These are phyloP conservation scores for Gambusia affinis DNA, from an alignment of 2,113 vertebrate species.

Conservation along the genomic window DNA sequence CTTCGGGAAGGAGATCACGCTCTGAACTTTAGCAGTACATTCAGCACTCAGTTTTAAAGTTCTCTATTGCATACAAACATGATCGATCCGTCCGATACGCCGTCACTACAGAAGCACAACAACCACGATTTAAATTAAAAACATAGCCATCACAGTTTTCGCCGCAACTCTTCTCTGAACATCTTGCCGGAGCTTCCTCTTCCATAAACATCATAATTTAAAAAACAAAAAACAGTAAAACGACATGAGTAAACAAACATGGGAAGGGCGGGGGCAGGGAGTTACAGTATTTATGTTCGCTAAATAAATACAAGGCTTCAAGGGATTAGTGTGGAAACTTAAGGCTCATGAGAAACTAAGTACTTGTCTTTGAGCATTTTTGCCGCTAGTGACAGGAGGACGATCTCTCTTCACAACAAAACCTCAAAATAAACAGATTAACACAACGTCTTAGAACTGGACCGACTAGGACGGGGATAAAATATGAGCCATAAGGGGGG, in stretches of 20 bases:
- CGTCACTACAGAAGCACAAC: conserved; percentile 65
- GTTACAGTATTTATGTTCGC: conserved; percentile 42
- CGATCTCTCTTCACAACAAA: conserved; percentile 61
- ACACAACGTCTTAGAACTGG: conserved; percentile 41
- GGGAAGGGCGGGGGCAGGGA: neutral
- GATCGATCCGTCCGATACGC: conserved; percentile 56
- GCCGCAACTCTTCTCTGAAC: conserved; percentile 22
- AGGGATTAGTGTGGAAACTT: conserved; percentile 66
- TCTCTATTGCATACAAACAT: conserved; percentile 65
- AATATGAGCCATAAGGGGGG: conserved; percentile 38
- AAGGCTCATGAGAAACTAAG: conserved; percentile 20
- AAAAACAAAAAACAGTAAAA: conserved; percentile 38
- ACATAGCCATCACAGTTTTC: conserved; percentile 68
- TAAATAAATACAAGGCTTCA: conserved; percentile 46
- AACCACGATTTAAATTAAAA: conserved; percentile 70
- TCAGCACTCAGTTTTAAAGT: conserved; percentile 63
- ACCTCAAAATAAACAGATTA: conserved; percentile 40
- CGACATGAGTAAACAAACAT: conserved; percentile 49
- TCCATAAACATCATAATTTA: conserved; percentile 61
- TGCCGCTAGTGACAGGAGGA: conserved; percentile 57
- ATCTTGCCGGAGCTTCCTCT: conserved; percentile 36
- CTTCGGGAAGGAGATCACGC: conserved; percentile 29
- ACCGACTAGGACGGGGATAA: conserved; percentile 46
- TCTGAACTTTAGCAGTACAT: conserved; percentile 67
- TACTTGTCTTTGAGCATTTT: conserved; percentile 30